These are phyloP conservation scores for Alectoris magna DNA, from an alignment of 2,797 vertebrate species.

Conservation along the genomic window DNA sequence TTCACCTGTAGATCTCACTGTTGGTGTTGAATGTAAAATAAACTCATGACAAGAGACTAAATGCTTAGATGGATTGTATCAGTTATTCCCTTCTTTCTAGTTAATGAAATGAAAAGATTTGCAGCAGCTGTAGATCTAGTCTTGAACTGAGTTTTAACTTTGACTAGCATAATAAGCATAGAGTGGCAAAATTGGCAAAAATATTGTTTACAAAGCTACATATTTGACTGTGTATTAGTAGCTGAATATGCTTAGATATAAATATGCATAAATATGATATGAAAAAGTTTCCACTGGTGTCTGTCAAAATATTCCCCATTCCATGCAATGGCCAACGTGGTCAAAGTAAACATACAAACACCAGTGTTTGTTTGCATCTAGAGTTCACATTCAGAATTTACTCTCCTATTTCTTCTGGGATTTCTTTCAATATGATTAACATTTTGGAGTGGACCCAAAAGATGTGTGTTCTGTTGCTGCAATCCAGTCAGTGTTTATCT, in stretches of 20 bases:
- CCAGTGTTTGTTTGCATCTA: not conserved
- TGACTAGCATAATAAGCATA: not conserved
- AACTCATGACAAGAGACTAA: not conserved
- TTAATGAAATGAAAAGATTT: not conserved
- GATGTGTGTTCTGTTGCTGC: not conserved
- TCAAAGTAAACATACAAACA: slow-evolving; percentile 15
- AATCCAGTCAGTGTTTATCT: not conserved
- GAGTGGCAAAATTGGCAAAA: not conserved
- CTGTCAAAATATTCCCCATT: not conserved
- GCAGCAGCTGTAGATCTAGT: not conserved
- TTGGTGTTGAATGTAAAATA: not conserved
- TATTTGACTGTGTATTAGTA: not conserved
- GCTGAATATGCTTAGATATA: not conserved
- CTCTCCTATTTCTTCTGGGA: not conserved
- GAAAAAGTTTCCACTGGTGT: not conserved
- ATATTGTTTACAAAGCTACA: not conserved
- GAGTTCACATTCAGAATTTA: slow-evolving; percentile 9
- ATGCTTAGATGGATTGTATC: not conserved
- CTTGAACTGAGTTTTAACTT: not conserved
- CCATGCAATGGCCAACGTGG: not conserved
- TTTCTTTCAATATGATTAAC: not conserved
- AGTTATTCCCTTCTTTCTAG: not conserved
- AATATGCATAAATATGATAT: not conserved
- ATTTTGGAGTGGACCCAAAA: not conserved
- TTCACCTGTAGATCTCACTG: not conserved